phyloP scores from a whole-genome alignment of 2,888 invertebrate genomes.

The Eilema sororculum region DNA sequence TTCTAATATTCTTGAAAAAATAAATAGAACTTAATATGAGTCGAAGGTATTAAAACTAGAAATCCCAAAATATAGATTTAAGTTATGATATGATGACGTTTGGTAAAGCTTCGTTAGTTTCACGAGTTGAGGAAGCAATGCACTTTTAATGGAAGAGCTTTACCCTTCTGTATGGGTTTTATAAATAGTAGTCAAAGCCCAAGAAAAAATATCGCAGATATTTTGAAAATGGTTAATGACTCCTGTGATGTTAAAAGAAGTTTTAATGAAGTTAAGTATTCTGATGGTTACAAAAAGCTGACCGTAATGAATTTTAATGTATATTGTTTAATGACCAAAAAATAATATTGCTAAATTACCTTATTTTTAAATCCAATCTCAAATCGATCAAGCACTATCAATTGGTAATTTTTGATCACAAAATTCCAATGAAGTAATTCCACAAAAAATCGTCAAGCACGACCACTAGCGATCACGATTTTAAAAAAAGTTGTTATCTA shows the following conservation, averaged over 20 bases:
- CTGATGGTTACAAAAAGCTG: not conserved
- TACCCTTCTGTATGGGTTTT: not conserved
- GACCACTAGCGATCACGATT: constrained; percentile 47
- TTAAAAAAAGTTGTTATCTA: constrained; percentile 36
- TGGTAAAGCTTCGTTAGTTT: not conserved
- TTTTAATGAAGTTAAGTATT: not conserved
- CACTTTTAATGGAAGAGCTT: not conserved
- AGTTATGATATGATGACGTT: not conserved
- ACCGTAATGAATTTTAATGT: constrained; percentile 18
- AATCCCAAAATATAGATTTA: not conserved
- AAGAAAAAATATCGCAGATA: not conserved
- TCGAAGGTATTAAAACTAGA: no score
- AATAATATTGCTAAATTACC: constrained; percentile 26
- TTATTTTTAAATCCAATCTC: constrained; percentile 14
- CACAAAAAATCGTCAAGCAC: constrained; percentile 48
- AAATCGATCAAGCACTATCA: constrained; percentile 52
- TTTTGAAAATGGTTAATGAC: not conserved
- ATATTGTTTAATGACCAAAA: no score
- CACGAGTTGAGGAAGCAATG: not conserved
- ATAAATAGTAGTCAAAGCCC: not conserved
- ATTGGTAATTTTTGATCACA: constrained; percentile 55
- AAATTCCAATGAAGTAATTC: constrained; percentile 60
- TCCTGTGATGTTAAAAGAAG: not conserved
- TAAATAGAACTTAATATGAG: no score
- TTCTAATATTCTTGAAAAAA: no score